Conservation (phyloP, 2,797 vertebrate species). For the Cyclura pinguis region DNA sequence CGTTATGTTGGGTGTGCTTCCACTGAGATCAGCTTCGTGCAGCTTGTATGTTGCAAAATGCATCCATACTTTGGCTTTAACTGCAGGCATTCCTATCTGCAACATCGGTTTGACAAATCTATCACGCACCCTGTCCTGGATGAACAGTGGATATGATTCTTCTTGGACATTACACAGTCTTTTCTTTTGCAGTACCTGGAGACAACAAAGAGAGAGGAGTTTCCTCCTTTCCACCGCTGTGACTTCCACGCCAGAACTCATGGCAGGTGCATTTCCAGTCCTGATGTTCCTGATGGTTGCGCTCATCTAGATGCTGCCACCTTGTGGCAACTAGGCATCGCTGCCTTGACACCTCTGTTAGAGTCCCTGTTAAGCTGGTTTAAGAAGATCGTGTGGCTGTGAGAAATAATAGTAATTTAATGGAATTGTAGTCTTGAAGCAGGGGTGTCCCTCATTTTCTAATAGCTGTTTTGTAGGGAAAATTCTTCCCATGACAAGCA, state of each 20-base stretch:
- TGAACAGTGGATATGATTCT: not conserved
- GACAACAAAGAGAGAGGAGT: no score
- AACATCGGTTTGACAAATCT: not conserved
- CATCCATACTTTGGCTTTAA: not conserved
- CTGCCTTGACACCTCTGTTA: not conserved
- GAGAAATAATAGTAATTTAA: constrained; percentile 9
- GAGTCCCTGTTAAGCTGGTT: not conserved
- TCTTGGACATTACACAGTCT: not conserved
- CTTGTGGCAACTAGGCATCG: constrained; percentile 60
- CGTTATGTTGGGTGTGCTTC: not conserved
- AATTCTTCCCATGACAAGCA: not conserved
- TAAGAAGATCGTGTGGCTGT: not conserved
- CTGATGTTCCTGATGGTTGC: constrained; percentile 23
- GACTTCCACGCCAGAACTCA: fast-evolving
- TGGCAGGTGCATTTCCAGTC: not conserved
- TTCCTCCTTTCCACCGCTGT: fast-evolving
- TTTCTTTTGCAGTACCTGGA: not conserved
- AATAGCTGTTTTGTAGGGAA: not conserved
- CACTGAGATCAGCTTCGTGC: not conserved
- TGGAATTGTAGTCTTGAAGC: not conserved
- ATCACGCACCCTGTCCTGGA: fast-evolving
- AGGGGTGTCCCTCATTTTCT: no score
- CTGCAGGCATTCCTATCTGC: fast-evolving
- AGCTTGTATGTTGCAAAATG: not conserved
- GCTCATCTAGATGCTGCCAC: constrained; percentile 72